Evolutionary conservation across 2,797 vertebrate species (phyloP), one percentile per base, ranked within the genome.

Genomic region (Sebastes minor): DNA sequence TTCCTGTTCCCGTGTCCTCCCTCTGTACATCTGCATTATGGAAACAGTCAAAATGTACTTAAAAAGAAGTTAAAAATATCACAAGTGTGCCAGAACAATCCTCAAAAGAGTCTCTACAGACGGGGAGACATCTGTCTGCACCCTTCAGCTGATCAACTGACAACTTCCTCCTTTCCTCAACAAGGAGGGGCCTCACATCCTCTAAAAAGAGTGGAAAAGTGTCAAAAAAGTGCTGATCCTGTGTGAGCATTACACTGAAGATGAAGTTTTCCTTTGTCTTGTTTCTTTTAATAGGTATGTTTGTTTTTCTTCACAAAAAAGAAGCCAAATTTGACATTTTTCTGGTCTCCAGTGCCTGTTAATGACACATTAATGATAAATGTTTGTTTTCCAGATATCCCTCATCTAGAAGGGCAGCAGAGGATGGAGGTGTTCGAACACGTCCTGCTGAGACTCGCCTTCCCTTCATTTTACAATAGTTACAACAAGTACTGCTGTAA

Each of bases 401-500:
- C 82, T 78, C 49, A 38, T 63, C 46, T 88, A 14, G 82, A 82
- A 9, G 92, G 90, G 69, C 88, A 93, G 67, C 80, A 93, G 76
- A 80, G 8, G 60, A 86, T 76, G 8, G 25, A 89, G 71, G 73
- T 64, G 77, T 82, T 77, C 68, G 81, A 88, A 57, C 74, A 86
- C 14, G 78, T 96, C 67, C 71, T 77, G 64, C 85, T 96, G 63
- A 89, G 25, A 61, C 65, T 95, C 33, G 7, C 25, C 2, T 95
- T 94, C 66, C 49, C 91, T 25, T 63, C 92, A 0, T 30, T 76
- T 77, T 95, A 92, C 75, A 93, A 94, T 42, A 8, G 2, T 16
- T 73, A 85, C 77, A 27, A 27, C 32, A 95, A 94, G 75, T 74
- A 7, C 4, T 96, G 95, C 76, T 96, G 91, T 72, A 96, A 91